Base-by-base conservation (phyloP, 2,888 invertebrate genomes). In the Lithodes maja region DNA sequence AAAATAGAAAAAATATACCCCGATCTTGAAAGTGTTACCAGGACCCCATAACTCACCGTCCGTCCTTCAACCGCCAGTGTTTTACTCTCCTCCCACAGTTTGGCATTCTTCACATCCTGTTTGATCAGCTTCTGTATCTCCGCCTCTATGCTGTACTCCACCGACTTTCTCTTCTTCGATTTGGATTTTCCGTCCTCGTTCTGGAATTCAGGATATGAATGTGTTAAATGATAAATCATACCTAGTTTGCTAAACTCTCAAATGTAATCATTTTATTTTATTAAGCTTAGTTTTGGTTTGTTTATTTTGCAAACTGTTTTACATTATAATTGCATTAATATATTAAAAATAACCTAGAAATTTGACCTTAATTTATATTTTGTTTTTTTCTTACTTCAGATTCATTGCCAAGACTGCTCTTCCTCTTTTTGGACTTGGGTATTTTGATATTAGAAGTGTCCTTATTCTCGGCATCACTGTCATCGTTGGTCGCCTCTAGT, bases 61-160 rank as follows among this genome's bases (percentile, higher is more conserved):
- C 92, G 1, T 92, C 96, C 95, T 75, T 94, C 93, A 2, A 93
- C 92, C 68, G 95, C 93, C 2, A 93, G 92, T 17, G 93, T 93
- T 80, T 95, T 93, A 90, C 96, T 96, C 91, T 96, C 96, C 0
- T 94, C 93, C 97, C 97, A 97, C 2, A 96, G 93, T 92, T 96
- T 96, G 61, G 93, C 93, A 93, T 97, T 97, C 15, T 89, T 83
- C 1, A 93, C 92, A 92, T 97, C 97, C 0, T 94, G 92, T n/a
- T 94, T 92, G 69, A 96, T 95, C 33, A 94, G 92, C 79, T 94
- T 93, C 54, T 93, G 88, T 1, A 94, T 92, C 55, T 94, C 93
- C 0, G 92, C 92, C 92, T 93, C 94, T 90, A 93, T 95, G 93
- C 92, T 93, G 92, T 94, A 95, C 15, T 92, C 93, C 74, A 92